Evolutionary conservation across 2,113 vertebrate genomes (phyloP).

Genomic region (Apodemus sylvaticus): DNA sequence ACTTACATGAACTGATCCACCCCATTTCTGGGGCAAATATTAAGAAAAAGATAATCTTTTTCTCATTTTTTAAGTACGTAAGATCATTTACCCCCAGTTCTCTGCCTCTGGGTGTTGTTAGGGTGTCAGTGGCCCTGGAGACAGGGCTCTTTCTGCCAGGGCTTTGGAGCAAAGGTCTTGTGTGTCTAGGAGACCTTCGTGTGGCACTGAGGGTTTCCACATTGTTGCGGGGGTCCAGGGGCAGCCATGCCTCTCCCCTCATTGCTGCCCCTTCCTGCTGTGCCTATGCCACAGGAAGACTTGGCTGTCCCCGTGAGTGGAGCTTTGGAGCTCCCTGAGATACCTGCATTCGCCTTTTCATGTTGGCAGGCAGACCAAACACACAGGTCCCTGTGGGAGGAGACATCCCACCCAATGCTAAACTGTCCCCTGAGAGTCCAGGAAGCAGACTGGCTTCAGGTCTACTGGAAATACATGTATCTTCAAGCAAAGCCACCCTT

Average conservation of each 20-base stretch:
- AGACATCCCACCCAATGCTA: neutral
- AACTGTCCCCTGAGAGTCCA: neutral
- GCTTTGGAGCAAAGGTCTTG: neutral
- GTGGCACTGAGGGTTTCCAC: neutral
- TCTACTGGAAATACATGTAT: neutral
- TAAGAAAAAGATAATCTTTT: neutral
- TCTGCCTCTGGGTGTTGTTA: neutral
- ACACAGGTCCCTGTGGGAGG: neutral
- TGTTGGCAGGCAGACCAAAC: neutral
- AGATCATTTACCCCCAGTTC: neutral
- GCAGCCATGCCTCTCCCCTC: neutral
- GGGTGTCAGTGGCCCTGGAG: neutral
- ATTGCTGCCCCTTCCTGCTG: neutral
- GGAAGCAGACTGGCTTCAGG: accelerated
- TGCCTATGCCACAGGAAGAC: neutral
- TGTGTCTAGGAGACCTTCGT: neutral
- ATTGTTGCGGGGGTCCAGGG: neutral
- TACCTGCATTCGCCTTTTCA: neutral
- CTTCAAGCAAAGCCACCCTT: neutral
- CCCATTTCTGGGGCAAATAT: neutral
- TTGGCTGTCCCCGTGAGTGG: neutral
- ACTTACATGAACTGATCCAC: neutral
- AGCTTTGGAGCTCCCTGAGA: neutral
- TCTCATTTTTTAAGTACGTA: neutral
- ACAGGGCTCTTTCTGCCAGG: accelerated